phyloP scores from a whole-genome alignment of 2,113 vertebrate species.

The Hydropotes inermis region DNA sequence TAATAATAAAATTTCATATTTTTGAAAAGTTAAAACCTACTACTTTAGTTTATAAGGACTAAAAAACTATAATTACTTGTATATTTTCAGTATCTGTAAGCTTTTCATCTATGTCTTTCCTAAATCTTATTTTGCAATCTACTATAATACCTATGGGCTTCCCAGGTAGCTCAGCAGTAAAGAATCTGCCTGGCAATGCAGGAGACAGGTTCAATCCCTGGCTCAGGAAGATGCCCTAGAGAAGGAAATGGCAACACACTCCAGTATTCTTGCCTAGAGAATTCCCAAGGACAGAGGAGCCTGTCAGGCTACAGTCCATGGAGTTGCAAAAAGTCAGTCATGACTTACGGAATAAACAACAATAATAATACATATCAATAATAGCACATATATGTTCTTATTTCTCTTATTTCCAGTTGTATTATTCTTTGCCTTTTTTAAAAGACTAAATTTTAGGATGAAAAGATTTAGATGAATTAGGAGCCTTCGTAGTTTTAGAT shows the following conservation, averaged over 20 bases:
- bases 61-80: neutral
- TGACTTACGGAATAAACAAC: neutral
- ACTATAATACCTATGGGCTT: neutral
- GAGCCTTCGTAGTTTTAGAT: neutral
- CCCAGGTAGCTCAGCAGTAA: neutral
- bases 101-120: neutral
- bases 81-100: neutral
- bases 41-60: neutral
- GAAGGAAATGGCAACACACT: neutral
- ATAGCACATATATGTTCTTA: neutral
- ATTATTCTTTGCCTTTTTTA: neutral
- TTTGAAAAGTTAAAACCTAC: neutral
- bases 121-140: conserved; percentile 14
- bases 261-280: neutral
- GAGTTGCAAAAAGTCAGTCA: neutral
- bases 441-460: neutral
- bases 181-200: neutral
- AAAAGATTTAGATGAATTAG: conserved; percentile 17
- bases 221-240: neutral
- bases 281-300: neutral
- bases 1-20: neutral
- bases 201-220: neutral
- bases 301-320: neutral
- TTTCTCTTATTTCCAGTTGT: neutral
- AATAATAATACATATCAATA: neutral